Percentiles rank a stretch among this genome's conserved stretches.
phyloP scores from a whole-genome alignment of 2,797 vertebrate species.

The Vireo griseus region DNA sequence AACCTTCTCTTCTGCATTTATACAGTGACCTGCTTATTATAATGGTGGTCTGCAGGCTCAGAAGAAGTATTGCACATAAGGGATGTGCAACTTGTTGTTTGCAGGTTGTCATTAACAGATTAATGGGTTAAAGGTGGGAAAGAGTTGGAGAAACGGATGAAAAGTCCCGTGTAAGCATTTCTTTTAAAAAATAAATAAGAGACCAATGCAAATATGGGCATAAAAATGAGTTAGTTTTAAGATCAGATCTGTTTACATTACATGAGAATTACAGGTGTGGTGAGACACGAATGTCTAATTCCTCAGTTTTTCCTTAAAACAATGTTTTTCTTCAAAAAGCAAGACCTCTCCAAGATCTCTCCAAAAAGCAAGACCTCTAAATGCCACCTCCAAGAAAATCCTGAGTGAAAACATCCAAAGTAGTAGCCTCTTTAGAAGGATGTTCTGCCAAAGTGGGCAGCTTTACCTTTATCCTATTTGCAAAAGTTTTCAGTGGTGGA shows the following conservation, averaged over 20 bases:
- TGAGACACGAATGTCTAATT: not conserved
- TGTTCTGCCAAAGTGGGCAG: not conserved
- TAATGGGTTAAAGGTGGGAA: not conserved
- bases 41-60: not conserved
- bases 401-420: conserved; percentile 50
- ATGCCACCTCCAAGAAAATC: not conserved
- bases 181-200: not conserved
- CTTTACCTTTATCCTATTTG: not conserved
- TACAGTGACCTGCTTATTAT: not conserved
- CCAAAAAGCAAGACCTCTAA: not conserved
- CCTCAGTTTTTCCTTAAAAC: not conserved
- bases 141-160: not conserved
- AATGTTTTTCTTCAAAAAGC: not conserved
- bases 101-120: not conserved
- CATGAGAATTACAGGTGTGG: not conserved
- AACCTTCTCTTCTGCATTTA: not conserved
- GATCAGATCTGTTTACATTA: not conserved
- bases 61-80: not conserved
- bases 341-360: not conserved
- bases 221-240: not conserved
- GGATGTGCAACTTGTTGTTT: not conserved
- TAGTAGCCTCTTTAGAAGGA: not conserved
- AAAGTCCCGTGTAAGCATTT: not conserved
- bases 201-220: not conserved
- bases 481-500: not conserved